Evolutionary conservation across 2,113 vertebrate genomes (phyloP).

Genomic region (Percina caprodes): DNA sequence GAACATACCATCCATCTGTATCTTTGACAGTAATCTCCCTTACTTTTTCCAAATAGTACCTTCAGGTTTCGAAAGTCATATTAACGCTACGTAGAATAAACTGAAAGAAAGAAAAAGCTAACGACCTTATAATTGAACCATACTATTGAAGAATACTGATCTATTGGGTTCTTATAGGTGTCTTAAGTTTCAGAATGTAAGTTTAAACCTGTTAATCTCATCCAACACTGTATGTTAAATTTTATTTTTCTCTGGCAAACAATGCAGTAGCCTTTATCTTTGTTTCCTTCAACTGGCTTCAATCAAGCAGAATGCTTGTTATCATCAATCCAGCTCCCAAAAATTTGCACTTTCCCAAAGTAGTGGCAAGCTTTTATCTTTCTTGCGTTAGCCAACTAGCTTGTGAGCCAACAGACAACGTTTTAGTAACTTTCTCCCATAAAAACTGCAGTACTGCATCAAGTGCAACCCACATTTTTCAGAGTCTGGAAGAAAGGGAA

Average conservation of each 20-base stretch:
- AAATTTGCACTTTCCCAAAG: constrained; percentile 35
- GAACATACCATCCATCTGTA: constrained; percentile 57
- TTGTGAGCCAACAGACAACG: constrained; percentile 24
- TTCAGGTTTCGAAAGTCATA: constrained; percentile 28
- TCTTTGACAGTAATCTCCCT: constrained; percentile 50
- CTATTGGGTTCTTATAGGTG: background rate
- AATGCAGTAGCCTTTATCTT: constrained; percentile 42
- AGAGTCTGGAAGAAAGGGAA: constrained; percentile 25
- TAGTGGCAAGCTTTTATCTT: constrained; percentile 11
- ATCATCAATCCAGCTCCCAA: constrained; percentile 30
- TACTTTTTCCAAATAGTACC: background rate
- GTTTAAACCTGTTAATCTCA: background rate
- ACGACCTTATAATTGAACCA: background rate
- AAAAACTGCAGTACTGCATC: constrained; percentile 22
- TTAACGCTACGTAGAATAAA: background rate
- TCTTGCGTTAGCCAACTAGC: constrained; percentile 25
- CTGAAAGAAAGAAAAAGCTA: background rate
- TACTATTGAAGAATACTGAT: background rate
- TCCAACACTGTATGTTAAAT: background rate
- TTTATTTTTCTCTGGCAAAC: constrained; percentile 31
- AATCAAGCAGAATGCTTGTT: constrained; percentile 31
- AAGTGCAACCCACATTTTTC: constrained; percentile 24
- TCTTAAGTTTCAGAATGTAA: constrained; percentile 5
- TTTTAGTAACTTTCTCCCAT: constrained; percentile 29
- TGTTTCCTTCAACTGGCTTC: constrained; percentile 55